Conservation (phyloP, 2,797 vertebrate species). For the Menidia menidia region DNA sequence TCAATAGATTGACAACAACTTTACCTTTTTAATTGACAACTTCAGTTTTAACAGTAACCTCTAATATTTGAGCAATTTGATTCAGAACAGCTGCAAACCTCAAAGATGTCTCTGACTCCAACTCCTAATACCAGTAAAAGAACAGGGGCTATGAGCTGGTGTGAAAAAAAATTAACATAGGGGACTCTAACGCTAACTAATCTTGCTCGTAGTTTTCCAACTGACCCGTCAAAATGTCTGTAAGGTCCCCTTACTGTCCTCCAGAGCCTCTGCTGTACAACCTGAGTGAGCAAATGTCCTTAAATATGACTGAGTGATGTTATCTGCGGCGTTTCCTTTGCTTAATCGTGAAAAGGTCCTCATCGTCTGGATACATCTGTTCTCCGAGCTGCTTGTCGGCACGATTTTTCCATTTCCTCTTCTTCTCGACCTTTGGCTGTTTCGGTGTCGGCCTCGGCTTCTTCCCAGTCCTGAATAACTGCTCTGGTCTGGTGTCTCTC, state of each 20-base stretch:
- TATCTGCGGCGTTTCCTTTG: conserved; percentile 71
- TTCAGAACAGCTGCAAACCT: background rate
- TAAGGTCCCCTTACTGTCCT: background rate
- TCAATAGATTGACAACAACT: background rate
- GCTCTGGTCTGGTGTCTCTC: conserved; percentile 1
- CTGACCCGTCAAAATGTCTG: background rate
- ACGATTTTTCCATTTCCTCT: conserved; percentile 24
- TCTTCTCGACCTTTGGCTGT: conserved; percentile 28
- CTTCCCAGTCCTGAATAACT: conserved; percentile 7
- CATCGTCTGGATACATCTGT: conserved; percentile 63
- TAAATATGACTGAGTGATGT: conserved; percentile 1
- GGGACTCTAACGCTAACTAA: background rate
- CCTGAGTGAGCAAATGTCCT: conserved; percentile 14
- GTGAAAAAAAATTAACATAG: background rate
- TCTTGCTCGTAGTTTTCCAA: background rate
- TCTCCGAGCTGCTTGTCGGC: conserved; percentile 27
- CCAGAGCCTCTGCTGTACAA: conserved; percentile 3
- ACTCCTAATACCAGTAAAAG: background rate
- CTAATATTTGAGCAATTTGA: conserved; percentile 2
- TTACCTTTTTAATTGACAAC: background rate
- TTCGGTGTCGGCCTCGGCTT: conserved; percentile 17
- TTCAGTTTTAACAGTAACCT: conserved; percentile 1
- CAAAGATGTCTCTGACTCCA: background rate
- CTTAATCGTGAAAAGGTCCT: conserved; percentile 84
- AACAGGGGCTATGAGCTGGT: background rate